Evolutionary conservation across 2,797 vertebrate species (phyloP).

Genomic region (Thaleichthys pacificus): DNA sequence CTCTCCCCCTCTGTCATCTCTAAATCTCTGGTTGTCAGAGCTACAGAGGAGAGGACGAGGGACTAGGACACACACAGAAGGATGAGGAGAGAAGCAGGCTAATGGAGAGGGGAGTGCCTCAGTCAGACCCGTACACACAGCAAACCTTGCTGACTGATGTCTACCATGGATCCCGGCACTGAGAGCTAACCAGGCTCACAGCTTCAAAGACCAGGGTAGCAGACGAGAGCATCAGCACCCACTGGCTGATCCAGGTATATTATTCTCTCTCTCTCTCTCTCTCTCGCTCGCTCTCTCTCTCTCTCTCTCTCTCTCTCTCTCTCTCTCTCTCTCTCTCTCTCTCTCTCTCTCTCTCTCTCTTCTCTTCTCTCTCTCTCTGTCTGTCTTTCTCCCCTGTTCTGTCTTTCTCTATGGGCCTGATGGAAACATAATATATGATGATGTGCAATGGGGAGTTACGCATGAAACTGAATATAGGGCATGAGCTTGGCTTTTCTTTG

Average conservation of each 20-base stretch:
- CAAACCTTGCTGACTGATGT: slow-evolving; percentile 57
- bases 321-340: slow-evolving; percentile 19
- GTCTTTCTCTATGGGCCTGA: slow-evolving; percentile 30
- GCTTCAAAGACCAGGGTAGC: slow-evolving; percentile 62
- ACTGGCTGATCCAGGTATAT: slow-evolving; percentile 60
- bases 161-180: slow-evolving; percentile 55
- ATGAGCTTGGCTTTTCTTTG: slow-evolving; percentile 33
- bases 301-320: slow-evolving; percentile 29
- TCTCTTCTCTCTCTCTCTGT: too few species aligned
- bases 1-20: neutral
- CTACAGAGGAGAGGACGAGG: slow-evolving; percentile 47
- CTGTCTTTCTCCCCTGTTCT: slow-evolving; percentile 33
- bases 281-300: slow-evolving; percentile 22
- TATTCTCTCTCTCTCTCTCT: slow-evolving; percentile 13
- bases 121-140: slow-evolving; percentile 52
- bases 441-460: slow-evolving; percentile 21
- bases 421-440: slow-evolving; percentile 17
- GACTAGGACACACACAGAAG: slow-evolving; percentile 20
- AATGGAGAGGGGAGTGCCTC: slow-evolving; percentile 47
- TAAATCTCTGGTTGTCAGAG: slow-evolving; percentile 51
- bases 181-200: slow-evolving; percentile 56
- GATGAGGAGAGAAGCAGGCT: slow-evolving; percentile 43
- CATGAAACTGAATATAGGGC: neutral
- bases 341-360: slow-evolving; percentile 15
- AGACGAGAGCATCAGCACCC: slow-evolving; percentile 61